phyloP scores from a whole-genome alignment of 2,113 vertebrate genomes.

The Regulus satrapa region DNA sequence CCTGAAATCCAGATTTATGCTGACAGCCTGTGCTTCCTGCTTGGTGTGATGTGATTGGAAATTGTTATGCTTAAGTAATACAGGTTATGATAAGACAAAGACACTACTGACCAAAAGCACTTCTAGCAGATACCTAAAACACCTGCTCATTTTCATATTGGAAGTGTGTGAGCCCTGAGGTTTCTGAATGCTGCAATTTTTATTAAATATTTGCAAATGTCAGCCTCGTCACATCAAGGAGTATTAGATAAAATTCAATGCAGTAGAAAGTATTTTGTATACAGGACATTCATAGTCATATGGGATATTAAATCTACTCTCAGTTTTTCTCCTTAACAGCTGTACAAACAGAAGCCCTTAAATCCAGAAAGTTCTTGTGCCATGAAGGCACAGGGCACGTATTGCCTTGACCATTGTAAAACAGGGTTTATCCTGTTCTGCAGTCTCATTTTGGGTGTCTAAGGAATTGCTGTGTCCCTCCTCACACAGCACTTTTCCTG shows the following conservation, averaged over 20 bases:
- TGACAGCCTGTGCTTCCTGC: slow-evolving; percentile 32
- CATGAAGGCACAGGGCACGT: neutral
- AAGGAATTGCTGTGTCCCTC: neutral
- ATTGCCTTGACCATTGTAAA: neutral
- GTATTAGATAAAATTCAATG: neutral
- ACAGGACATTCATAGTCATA: neutral
- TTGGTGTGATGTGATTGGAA: slow-evolving; percentile 16
- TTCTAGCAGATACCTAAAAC: neutral
- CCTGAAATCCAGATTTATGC: slow-evolving; percentile 1
- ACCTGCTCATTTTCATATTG: neutral
- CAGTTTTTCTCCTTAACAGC: neutral
- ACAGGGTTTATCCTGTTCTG: neutral
- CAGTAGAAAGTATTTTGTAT: neutral
- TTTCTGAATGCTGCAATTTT: neutral
- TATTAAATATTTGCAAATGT: neutral
- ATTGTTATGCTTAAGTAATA: slow-evolving; percentile 10
- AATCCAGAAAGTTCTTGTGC: neutral
- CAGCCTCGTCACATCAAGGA: neutral
- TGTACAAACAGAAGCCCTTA: neutral
- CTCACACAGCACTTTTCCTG: neutral
- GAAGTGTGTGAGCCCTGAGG: neutral
- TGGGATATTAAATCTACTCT: neutral
- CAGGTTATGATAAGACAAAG: slow-evolving; percentile 10
- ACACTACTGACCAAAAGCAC: neutral
- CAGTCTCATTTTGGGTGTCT: neutral